Percentiles rank a stretch among this genome's conserved stretches.
These are phyloP conservation scores for Orycteropus afer DNA, from an alignment of 2,113 vertebrate genomes.

Conservation along the genomic window DNA sequence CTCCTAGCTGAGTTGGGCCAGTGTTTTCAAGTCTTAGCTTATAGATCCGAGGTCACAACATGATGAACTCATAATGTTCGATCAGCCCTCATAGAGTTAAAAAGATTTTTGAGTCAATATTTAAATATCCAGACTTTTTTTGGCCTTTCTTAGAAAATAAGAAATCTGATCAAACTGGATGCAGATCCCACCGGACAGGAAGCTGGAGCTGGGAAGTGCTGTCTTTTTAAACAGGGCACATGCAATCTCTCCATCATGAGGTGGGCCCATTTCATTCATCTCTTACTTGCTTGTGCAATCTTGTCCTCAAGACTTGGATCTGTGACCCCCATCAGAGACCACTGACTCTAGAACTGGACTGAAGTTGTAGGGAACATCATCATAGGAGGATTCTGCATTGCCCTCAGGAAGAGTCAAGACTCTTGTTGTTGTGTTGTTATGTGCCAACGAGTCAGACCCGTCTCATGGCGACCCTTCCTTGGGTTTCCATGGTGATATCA, in stretches of 20 bases:
- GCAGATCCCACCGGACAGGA: background rate
- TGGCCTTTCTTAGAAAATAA: background rate
- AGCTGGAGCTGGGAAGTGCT: background rate
- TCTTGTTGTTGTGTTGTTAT: too few species aligned
- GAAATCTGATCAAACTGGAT: background rate
- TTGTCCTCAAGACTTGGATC: background rate
- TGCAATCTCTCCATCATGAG: background rate
- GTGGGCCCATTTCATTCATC: background rate
- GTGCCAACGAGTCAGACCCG: too few species aligned
- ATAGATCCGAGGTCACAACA: background rate
- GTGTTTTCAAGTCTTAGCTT: background rate
- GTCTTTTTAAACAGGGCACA: background rate
- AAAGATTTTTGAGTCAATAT: background rate
- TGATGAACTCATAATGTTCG: background rate
- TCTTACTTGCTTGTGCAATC: background rate
- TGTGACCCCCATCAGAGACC: background rate
- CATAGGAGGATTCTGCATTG: background rate
- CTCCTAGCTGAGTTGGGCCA: background rate
- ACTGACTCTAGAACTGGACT: background rate
- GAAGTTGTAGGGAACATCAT: background rate
- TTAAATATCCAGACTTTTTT: background rate
- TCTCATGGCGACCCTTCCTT: too few species aligned
- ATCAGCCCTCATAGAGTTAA: background rate
- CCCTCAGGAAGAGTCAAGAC: background rate
- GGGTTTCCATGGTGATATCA: too few species aligned